These are phyloP conservation scores for Rhombomys opimus DNA, from an alignment of 2,113 vertebrate species.

Conservation along the genomic window DNA sequence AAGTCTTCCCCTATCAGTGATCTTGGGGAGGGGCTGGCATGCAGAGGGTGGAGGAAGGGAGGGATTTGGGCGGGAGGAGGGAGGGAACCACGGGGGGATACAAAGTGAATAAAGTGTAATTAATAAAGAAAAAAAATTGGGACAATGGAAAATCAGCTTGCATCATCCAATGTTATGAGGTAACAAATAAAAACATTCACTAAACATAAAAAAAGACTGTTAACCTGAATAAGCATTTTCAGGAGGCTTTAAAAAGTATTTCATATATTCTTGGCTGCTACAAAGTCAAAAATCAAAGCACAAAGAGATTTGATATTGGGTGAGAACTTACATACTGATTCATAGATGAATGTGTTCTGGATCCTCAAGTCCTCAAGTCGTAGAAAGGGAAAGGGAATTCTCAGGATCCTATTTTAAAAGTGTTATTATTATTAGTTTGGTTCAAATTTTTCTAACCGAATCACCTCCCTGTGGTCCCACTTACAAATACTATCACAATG, in stretches of 20 bases:
- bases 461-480: not conserved
- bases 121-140: too few species aligned
- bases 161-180: too few species aligned
- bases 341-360: not conserved
- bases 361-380: not conserved
- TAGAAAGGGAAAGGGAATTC: fast-evolving
- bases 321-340: not conserved
- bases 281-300: not conserved
- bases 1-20: too few species aligned
- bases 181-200: too few species aligned
- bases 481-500: not conserved
- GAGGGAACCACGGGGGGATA: too few species aligned
- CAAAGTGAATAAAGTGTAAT: too few species aligned
- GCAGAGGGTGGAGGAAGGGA: too few species aligned
- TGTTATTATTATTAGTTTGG: not conserved
- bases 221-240: not conserved
- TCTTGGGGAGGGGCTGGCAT: too few species aligned
- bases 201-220: too few species aligned
- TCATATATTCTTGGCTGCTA: not conserved
- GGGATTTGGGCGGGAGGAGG: too few species aligned
- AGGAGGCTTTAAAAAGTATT: not conserved
- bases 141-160: too few species aligned
- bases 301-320: not conserved
- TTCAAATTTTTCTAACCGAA: not conserved
- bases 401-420: not conserved